These are phyloP conservation scores for Styela clava DNA, from an alignment of 23 tunicate species.

Conservation along the genomic window DNA sequence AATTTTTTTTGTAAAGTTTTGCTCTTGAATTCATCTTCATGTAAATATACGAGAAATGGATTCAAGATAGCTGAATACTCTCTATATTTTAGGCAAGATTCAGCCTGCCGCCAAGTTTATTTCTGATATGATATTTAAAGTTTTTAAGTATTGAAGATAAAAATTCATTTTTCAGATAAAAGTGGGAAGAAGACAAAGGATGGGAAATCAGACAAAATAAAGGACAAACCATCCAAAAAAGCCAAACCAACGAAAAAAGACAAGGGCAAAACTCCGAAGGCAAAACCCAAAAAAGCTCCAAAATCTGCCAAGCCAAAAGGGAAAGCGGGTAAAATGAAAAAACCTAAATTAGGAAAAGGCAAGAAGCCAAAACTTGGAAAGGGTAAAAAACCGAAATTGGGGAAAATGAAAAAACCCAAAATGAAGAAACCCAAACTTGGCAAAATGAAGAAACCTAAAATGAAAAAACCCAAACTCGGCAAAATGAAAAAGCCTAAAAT, in stretches of 20 bases:
- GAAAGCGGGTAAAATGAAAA: not conserved
- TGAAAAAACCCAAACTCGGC: not conserved
- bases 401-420: slow-evolving; percentile 28
- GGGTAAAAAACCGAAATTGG: not conserved
- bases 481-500: slow-evolving; percentile 18
- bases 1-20: too few species aligned
- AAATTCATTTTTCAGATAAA: not conserved
- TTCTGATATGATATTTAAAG: too few species aligned
- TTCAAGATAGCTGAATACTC: too few species aligned
- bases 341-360: not conserved
- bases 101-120: too few species aligned
- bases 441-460: slow-evolving; percentile 27
- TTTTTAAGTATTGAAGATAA: too few species aligned
- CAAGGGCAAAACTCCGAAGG: not conserved
- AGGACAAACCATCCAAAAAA: not conserved
- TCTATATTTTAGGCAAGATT: too few species aligned
- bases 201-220: slow-evolving; percentile 5
- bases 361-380: not conserved
- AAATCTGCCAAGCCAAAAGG: slow-evolving; percentile 28
- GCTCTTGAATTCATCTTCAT: too few species aligned
- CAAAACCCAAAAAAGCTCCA: slow-evolving; percentile 22
- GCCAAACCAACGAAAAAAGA: slow-evolving; percentile 5
- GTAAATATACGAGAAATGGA: too few species aligned
- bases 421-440: slow-evolving; percentile 11
- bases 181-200: not conserved